Conservation (phyloP, 2,113 vertebrate species). For the human (Homo sapiens) region GRCh38 chr18:6836001-6836500, state of each 20-base stretch:
- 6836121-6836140: neutral
- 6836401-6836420: neutral
- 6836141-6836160: neutral
- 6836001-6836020: neutral
- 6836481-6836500: too few species aligned
- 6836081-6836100: neutral
- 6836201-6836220: neutral
- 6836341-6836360: too few species aligned
- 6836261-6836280: too few species aligned
- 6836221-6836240: too few species aligned
- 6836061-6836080: neutral
- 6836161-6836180: neutral
- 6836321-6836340: neutral
- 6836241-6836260: too few species aligned
- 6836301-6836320: too few species aligned
- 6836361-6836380: neutral
- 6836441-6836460: neutral
- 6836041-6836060: too few species aligned
- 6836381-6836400: neutral
- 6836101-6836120: neutral
- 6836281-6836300: neutral
- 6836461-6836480: rapidly evolving
- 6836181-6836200: neutral
- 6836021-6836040: neutral
- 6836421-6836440: neutral